Evolutionary conservation across 2,888 invertebrate genomes (phyloP).

Genomic region (Drosophila pseudotakahashii): DNA sequence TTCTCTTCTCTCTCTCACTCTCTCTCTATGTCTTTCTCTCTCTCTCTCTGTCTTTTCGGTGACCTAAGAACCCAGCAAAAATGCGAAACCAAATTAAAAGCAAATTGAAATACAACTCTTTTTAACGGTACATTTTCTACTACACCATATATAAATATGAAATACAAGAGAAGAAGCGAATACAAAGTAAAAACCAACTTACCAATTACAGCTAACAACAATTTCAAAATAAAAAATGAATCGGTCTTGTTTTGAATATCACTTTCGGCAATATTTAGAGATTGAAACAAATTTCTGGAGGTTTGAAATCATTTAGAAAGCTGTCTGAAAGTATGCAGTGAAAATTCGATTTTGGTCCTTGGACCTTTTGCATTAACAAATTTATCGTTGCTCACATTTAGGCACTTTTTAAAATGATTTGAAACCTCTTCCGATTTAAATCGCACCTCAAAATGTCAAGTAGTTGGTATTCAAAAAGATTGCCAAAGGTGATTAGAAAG

Average conservation of each 20-base stretch:
- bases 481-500: not conserved
- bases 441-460: not conserved
- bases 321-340: not conserved
- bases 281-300: too few species aligned
- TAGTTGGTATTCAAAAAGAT: not conserved
- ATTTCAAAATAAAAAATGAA: constrained; percentile 16
- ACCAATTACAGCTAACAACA: constrained; percentile 30
- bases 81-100: constrained; percentile 4
- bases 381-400: not conserved
- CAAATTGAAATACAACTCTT: constrained; percentile 31
- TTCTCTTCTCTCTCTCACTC: constrained; percentile 46
- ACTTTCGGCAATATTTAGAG: constrained; percentile 6
- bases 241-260: not conserved
- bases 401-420: not conserved
- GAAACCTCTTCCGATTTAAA: not conserved
- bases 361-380: not conserved
- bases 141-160: constrained; percentile 51
- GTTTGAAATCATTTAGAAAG: constrained; percentile 5
- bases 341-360: too few species aligned
- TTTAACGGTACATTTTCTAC: constrained; percentile 72
- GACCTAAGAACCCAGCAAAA: constrained; percentile 35
- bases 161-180: constrained; percentile 19
- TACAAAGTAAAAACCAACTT: constrained; percentile 18
- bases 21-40: constrained; percentile 38
- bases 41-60: constrained; percentile 41